phyloP scores from a whole-genome alignment of 2,113 vertebrate species.

The Hymenochirus boettgeri region DNA sequence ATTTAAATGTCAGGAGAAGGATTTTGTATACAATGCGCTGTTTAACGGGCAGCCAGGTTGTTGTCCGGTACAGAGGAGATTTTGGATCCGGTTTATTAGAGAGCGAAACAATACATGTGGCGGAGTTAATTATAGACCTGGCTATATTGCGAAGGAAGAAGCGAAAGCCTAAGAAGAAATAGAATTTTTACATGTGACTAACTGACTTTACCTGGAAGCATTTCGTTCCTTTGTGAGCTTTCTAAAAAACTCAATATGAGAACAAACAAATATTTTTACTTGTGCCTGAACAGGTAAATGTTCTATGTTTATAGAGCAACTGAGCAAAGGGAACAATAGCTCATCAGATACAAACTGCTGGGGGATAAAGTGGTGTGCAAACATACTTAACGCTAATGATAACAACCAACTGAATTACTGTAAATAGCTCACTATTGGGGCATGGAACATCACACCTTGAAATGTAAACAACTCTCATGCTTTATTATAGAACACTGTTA shows the following conservation, averaged over 20 bases:
- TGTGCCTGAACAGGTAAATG: slow-evolving; percentile 10
- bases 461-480: background rate
- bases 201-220: too few species aligned
- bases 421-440: background rate
- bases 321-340: slow-evolving; percentile 8
- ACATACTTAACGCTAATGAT: background rate
- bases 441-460: background rate
- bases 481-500: background rate
- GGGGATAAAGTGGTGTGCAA: slow-evolving; percentile 1
- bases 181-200: too few species aligned
- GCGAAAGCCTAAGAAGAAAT: too few species aligned
- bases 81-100: too few species aligned
- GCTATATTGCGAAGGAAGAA: too few species aligned
- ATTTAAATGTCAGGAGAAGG: too few species aligned
- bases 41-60: too few species aligned
- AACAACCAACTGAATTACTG: background rate
- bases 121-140: too few species aligned
- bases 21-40: too few species aligned
- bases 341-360: background rate
- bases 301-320: slow-evolving; percentile 14
- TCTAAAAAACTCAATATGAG: background rate
- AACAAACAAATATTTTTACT: slow-evolving; percentile 19
- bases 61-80: too few species aligned
- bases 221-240: too few species aligned
- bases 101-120: too few species aligned